Evolutionary conservation across 92 coral and sea anemone genomes (phyloP).

Genomic region (Meandrina meandrites): DNA sequence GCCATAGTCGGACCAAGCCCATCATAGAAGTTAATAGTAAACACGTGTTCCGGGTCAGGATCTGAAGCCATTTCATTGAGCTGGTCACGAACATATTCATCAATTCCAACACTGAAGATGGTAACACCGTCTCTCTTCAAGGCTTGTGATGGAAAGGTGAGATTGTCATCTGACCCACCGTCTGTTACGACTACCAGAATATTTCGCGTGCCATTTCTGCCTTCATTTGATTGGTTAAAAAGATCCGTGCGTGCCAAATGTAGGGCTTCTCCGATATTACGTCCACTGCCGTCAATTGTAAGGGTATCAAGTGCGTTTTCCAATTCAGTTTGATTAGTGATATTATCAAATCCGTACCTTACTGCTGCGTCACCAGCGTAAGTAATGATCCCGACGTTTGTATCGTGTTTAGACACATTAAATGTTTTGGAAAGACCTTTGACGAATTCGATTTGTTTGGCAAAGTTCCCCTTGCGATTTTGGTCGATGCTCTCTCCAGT

Average conservation of each 20-base stretch:
- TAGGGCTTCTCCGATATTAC: conserved; percentile 22
- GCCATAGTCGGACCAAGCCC: conserved; percentile 19
- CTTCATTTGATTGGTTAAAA: conserved; percentile 4
- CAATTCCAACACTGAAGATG: conserved; percentile 28
- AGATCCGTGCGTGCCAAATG: conserved; percentile 21
- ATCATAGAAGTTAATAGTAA: conserved; percentile 22
- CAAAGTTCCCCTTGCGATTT: conserved; percentile 15
- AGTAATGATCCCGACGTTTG: conserved; percentile 6
- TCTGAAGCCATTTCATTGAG: conserved; percentile 7
- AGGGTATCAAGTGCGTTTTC: conserved; percentile 6
- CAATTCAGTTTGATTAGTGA: conserved; percentile 13
- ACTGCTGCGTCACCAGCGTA: conserved; percentile 28
- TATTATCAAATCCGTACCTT: conserved; percentile 8
- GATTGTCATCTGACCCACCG: conserved; percentile 10
- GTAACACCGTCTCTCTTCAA: conserved; percentile 13
- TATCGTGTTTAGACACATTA: background rate
- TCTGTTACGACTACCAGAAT: conserved; percentile 23
- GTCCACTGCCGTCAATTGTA: background rate
- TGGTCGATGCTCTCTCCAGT: conserved; percentile 33
- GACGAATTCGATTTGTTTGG: conserved; percentile 16
- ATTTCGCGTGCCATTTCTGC: conserved; percentile 5
- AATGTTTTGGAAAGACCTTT: conserved; percentile 28
- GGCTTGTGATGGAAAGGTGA: background rate
- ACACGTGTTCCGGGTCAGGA: conserved; percentile 1
- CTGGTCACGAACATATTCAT: conserved; percentile 10